These are phyloP conservation scores for Stegana nigrithorax DNA, from an alignment of 2,888 invertebrate genomes.

Conservation along the genomic window DNA sequence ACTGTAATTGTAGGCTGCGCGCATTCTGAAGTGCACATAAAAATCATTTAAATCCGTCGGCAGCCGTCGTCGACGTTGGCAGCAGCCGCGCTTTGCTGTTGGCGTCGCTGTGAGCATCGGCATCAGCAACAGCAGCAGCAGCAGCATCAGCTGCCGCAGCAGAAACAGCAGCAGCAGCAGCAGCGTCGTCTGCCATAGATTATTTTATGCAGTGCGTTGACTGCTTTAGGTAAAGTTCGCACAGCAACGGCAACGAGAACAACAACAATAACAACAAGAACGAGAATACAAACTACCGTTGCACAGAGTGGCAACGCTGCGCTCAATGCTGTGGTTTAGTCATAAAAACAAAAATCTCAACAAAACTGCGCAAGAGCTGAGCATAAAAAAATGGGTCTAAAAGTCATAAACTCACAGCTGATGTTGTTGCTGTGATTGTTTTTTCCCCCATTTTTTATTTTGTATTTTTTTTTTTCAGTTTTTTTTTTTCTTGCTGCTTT, in stretches of 20 bases:
- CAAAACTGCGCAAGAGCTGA: background rate
- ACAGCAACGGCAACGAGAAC: too few relatives aligned
- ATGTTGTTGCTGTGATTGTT: slow-evolving; percentile 52
- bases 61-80: background rate
- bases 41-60: slow-evolving; percentile 50
- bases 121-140: too few relatives aligned
- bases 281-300: slow-evolving; percentile 8
- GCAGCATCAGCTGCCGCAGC: slow-evolving; percentile 34
- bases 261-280: slow-evolving; percentile 19
- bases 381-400: slow-evolving; percentile 57
- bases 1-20: background rate
- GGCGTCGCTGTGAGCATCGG: too few relatives aligned
- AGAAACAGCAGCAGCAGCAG: background rate
- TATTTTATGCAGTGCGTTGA: too few relatives aligned
- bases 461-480: too few relatives aligned
- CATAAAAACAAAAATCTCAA: background rate
- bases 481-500: background rate
- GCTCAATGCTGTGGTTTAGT: too few relatives aligned
- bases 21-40: slow-evolving; percentile 51
- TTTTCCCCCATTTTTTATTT: too few relatives aligned
- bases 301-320: too few relatives aligned
- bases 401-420: slow-evolving; percentile 56
- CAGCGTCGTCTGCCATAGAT: background rate
- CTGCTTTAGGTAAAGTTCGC: too few relatives aligned
- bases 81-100: too few relatives aligned